Evolutionary conservation across 2,797 vertebrate species (phyloP).

Genomic region (Gymnothorax reevesii): DNA sequence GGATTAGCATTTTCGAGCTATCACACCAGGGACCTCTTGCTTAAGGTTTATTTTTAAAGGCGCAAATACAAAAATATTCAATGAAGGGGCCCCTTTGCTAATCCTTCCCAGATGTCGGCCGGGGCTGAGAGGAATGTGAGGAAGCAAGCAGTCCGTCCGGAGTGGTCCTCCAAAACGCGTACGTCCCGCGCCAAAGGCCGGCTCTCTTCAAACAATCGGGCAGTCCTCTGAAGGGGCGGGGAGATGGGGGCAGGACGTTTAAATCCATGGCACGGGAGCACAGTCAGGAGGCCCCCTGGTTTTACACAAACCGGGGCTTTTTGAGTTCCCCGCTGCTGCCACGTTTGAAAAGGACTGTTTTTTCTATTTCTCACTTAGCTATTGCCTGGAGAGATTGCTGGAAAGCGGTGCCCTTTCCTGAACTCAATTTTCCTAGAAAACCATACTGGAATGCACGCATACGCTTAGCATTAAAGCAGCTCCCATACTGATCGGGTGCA

Average conservation of each 20-base stretch:
- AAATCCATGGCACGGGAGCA: not conserved
- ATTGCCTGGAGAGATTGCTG: not conserved
- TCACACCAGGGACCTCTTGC: not conserved
- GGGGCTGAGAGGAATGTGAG: slow-evolving; percentile 16
- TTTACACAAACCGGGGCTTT: not conserved
- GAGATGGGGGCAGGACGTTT: not conserved
- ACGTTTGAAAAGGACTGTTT: not conserved
- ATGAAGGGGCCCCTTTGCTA: slow-evolving; percentile 17
- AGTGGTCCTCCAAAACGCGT: not conserved
- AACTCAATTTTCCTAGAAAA: not conserved
- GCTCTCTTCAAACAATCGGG: not conserved
- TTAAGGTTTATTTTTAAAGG: slow-evolving; percentile 18
- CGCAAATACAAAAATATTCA: slow-evolving; percentile 3
- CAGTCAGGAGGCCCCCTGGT: not conserved
- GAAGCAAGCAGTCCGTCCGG: slow-evolving; percentile 7
- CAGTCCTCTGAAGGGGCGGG: not conserved
- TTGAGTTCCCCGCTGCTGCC: not conserved
- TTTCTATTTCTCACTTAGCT: not conserved
- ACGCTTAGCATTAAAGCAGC: not conserved
- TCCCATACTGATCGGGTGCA: not conserved
- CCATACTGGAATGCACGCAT: not conserved
- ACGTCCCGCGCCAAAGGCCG: not conserved
- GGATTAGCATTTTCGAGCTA: not conserved
- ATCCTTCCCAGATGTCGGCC: slow-evolving; percentile 23
- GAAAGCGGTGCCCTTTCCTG: slow-evolving; percentile 20